A percentile compares a stretch with the other conserved stretches of the same genome.
These are phyloP conservation scores for Montipora capricornis DNA, from an alignment of 64 coral and sea anemone species.

Conservation along the genomic window DNA sequence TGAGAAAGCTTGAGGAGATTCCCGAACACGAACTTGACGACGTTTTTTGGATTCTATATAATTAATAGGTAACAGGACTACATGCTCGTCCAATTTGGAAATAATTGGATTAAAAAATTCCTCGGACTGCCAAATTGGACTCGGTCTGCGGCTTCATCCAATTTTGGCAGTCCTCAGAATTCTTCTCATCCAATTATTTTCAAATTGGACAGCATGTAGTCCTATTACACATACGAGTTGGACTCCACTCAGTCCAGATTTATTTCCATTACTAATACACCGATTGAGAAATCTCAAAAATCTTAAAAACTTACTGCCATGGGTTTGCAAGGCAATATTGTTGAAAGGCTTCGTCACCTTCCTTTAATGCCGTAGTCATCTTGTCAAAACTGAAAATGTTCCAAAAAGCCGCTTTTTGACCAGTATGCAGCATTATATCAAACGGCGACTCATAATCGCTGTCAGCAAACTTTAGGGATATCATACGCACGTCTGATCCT, in stretches of 20 bases:
- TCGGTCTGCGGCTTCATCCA: no score
- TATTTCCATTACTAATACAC: not conserved
- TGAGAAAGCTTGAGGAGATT: no score
- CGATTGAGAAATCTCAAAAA: not conserved
- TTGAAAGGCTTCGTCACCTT: slow-evolving; percentile 53
- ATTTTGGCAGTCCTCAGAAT: no score
- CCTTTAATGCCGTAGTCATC: slow-evolving; percentile 48
- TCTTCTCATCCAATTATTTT: no score
- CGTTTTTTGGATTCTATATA: no score
- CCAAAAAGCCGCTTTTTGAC: slow-evolving; percentile 80
- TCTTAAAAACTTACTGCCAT: slow-evolving; percentile 75
- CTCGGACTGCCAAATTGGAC: no score
- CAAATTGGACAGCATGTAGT: no score
- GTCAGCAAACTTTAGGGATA: slow-evolving; percentile 86
- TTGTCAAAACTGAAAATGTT: slow-evolving; percentile 74
- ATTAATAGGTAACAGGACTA: no score
- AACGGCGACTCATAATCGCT: slow-evolving; percentile 81
- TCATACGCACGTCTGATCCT: slow-evolving; percentile 56
- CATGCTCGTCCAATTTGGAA: no score
- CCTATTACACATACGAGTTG: no score
- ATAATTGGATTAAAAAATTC: no score
- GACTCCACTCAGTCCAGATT: not conserved
- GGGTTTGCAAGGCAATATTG: slow-evolving; percentile 74
- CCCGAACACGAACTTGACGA: no score
- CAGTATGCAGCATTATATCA: slow-evolving; percentile 87